Percentiles rank a stretch among this genome's conserved stretches.
Conservation (phyloP, 2,797 vertebrate species). For the Muraenolepis orangiensis region DNA sequence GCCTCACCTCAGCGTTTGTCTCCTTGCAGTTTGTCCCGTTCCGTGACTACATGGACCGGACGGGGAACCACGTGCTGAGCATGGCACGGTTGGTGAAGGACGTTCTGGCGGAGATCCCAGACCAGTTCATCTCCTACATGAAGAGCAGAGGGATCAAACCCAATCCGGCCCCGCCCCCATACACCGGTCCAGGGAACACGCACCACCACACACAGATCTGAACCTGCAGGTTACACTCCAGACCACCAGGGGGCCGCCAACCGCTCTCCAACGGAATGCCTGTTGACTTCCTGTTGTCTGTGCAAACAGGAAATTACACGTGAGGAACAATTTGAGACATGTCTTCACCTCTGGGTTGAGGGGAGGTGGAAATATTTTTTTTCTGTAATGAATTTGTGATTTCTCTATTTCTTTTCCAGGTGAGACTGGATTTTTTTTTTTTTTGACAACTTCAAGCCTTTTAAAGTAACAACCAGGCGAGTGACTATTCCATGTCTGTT, state of each 20-base stretch:
- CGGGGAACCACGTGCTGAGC: constrained; percentile 87
- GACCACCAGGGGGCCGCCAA: constrained; percentile 30
- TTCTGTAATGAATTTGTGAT: constrained; percentile 27
- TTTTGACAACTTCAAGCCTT: constrained; percentile 48
- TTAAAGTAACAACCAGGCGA: constrained; percentile 53
- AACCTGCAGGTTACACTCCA: constrained; percentile 45
- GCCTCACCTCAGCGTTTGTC: too few species aligned
- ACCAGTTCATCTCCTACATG: constrained; percentile 98
- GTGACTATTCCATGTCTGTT: constrained; percentile 73
- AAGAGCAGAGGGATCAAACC: constrained; percentile 92
- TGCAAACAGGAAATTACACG: constrained; percentile 30
- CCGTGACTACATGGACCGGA: constrained; percentile 90
- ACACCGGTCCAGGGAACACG: constrained; percentile 75
- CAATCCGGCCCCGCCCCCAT: constrained; percentile 70
- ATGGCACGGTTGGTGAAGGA: constrained; percentile 95
- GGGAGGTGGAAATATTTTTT: constrained; percentile 29
- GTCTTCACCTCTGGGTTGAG: constrained; percentile 37
- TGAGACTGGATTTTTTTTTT: constrained; percentile 42
- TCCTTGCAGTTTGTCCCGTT: constrained; percentile 87
- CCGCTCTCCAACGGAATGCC: constrained; percentile 49
- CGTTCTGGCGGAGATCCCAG: constrained; percentile 93
- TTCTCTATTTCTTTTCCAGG: constrained; percentile 53
- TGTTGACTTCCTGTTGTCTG: constrained; percentile 34
- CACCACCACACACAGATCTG: constrained; percentile 83
- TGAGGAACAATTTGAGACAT: constrained; percentile 41